Percentiles rank a stretch among this genome's conserved stretches.
These are phyloP conservation scores for Plemyria rubiginata DNA, from an alignment of 2,888 invertebrate species.

Conservation along the genomic window DNA sequence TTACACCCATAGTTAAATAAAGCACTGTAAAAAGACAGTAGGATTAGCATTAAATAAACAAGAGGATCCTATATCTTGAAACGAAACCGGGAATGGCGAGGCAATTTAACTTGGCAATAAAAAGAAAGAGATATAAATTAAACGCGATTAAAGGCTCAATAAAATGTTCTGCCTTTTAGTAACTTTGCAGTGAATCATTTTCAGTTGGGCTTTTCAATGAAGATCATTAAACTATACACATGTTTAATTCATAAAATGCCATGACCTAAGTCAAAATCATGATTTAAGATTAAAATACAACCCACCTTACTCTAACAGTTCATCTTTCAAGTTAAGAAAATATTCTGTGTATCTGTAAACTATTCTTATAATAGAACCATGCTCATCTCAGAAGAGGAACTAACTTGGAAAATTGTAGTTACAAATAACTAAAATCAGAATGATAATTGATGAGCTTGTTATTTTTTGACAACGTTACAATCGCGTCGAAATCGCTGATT, in stretches of 20 bases:
- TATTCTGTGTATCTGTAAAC: conserved; percentile 20
- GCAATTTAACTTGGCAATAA: conserved; percentile 41
- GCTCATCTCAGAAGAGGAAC: neutral
- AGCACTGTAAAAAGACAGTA: conserved; percentile 19
- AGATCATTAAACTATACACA: neutral
- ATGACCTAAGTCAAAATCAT: neutral
- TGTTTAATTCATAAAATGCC: neutral
- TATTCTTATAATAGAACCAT: conserved; percentile 21
- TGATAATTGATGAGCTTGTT: too few relatives aligned
- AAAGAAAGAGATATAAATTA: conserved; percentile 24
- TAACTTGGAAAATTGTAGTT: neutral
- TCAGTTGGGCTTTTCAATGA: neutral
- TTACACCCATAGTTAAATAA: conserved; percentile 6
- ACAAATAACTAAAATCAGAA: neutral
- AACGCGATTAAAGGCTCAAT: conserved; percentile 21
- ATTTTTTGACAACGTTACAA: too few relatives aligned
- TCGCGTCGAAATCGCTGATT: neutral
- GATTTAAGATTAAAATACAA: too few relatives aligned
- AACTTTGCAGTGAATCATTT: conserved; percentile 8
- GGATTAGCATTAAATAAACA: conserved; percentile 38
- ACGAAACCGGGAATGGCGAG: conserved; percentile 32
- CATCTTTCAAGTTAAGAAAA: neutral
- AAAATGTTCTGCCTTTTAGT: conserved; percentile 4
- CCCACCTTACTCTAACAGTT: neutral
- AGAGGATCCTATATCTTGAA: conserved; percentile 29